A percentile compares a stretch with the other conserved stretches of the same genome.
These are phyloP conservation scores for Nomada hirtipes DNA, from an alignment of 2,888 invertebrate genomes.

Conservation along the genomic window DNA sequence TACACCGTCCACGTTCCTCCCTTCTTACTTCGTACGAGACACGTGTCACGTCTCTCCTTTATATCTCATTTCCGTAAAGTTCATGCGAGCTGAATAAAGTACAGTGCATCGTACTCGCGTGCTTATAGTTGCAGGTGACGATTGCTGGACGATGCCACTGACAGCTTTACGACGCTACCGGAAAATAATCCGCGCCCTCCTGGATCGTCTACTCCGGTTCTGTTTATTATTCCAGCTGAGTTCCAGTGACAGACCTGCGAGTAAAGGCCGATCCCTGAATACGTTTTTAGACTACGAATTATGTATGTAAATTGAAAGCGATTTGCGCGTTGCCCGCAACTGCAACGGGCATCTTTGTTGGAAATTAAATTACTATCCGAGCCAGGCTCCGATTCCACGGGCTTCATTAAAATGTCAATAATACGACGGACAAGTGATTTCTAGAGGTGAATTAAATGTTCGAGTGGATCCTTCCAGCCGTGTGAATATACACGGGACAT, in stretches of 20 bases:
- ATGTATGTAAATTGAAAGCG: slow-evolving; percentile 26
- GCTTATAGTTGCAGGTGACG: slow-evolving; percentile 55
- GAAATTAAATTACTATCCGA: slow-evolving; percentile 43
- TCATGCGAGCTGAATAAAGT: slow-evolving; percentile 54
- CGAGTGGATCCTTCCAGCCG: not conserved
- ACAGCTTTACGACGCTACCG: slow-evolving; percentile 67
- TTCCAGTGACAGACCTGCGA: slow-evolving; percentile 57
- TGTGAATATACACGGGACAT: not conserved
- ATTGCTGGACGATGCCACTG: slow-evolving; percentile 60
- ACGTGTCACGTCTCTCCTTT: slow-evolving; percentile 39
- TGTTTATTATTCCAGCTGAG: slow-evolving; percentile 71
- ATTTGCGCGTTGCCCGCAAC: slow-evolving; percentile 13
- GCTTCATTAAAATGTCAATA: slow-evolving; percentile 7
- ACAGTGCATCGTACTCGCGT: slow-evolving; percentile 54
- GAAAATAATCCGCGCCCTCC: slow-evolving; percentile 68
- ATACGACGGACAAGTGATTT: not conserved
- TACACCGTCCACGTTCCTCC: not conserved
- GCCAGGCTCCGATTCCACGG: not conserved
- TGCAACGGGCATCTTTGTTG: slow-evolving; percentile 26
- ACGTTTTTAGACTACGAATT: slow-evolving; percentile 54
- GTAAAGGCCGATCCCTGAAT: slow-evolving; percentile 53
- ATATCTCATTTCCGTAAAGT: slow-evolving; percentile 54
- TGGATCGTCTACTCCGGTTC: slow-evolving; percentile 43
- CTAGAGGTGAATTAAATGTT: not conserved
- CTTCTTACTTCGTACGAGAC: slow-evolving; percentile 19